phyloP scores from a whole-genome alignment of 2,113 vertebrate genomes.

The Paraplagusia blochii region DNA sequence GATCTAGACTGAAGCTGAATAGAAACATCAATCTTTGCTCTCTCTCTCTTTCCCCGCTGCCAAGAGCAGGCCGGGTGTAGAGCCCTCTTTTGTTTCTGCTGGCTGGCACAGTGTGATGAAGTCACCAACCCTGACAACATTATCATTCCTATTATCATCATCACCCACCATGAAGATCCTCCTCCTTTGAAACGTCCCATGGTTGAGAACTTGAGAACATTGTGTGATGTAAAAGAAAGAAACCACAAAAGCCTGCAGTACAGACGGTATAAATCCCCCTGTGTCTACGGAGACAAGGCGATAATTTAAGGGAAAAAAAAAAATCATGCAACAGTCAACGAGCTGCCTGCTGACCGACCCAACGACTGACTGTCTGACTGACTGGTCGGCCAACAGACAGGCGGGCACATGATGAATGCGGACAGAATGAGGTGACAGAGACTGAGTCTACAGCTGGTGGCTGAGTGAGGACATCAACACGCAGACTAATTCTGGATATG shows the following conservation, averaged over 20 bases:
- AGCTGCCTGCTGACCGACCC: constrained; percentile 53
- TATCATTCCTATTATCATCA: constrained; percentile 59
- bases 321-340: constrained; percentile 73
- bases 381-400: constrained; percentile 34
- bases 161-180: constrained; percentile 53
- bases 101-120: constrained; percentile 68
- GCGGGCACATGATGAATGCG: constrained; percentile 41
- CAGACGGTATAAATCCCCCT: constrained; percentile 15
- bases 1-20: constrained; percentile 65
- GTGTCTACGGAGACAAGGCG: constrained; percentile 32
- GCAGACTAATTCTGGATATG: constrained; percentile 45
- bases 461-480: constrained; percentile 58
- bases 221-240: background rate
- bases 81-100: constrained; percentile 61
- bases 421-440: constrained; percentile 58
- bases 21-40: constrained; percentile 63
- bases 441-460: constrained; percentile 34
- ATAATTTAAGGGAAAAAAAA: constrained; percentile 37
- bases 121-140: constrained; percentile 66
- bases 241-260: constrained; percentile 28
- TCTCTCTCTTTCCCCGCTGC: constrained; percentile 42
- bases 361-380: constrained; percentile 17
- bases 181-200: constrained; percentile 62
- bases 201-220: constrained; percentile 52
- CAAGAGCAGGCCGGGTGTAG: constrained; percentile 58